Conservation (phyloP, 1,140 invertebrate species). For the Drosophila takahashii region DNA sequence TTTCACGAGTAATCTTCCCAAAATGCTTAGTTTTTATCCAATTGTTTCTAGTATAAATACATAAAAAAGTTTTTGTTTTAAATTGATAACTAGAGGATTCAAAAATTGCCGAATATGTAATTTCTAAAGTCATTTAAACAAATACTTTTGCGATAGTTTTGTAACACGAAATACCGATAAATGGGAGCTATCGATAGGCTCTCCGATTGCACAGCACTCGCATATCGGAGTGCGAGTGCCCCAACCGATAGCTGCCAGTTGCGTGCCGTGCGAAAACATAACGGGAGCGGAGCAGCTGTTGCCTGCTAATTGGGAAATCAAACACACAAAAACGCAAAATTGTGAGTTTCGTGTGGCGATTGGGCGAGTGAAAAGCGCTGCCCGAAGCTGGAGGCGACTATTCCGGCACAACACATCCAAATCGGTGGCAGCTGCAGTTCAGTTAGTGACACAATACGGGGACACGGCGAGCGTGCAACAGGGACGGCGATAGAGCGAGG, state of each 20-base stretch:
- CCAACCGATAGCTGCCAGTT: not conserved
- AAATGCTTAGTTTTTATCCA: no score
- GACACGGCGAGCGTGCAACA: conserved; percentile 2
- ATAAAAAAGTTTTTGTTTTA: no score
- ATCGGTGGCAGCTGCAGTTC: not conserved
- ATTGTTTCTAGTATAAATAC: no score
- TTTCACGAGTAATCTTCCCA: no score
- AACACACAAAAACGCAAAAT: conserved; percentile 27
- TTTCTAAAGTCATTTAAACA: no score
- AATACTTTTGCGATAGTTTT: no score
- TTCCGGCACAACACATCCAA: conserved; percentile 3
- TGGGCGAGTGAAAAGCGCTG: conserved; percentile 12
- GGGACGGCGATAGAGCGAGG: conserved; percentile 1
- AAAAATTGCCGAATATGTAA: no score
- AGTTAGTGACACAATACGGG: conserved; percentile 5
- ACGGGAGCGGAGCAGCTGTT: conserved; percentile 39
- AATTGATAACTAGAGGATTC: no score
- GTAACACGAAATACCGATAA: no score
- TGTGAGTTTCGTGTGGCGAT: conserved; percentile 50
- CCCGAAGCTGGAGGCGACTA: not conserved
- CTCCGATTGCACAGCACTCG: no score
- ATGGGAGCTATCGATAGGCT: no score
- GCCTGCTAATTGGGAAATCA: conserved; percentile 43
- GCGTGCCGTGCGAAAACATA: conserved; percentile 36
- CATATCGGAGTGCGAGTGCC: no score